Evolutionary conservation across 2,113 vertebrate species (phyloP).

Genomic region (Antechinus stuartii): DNA sequence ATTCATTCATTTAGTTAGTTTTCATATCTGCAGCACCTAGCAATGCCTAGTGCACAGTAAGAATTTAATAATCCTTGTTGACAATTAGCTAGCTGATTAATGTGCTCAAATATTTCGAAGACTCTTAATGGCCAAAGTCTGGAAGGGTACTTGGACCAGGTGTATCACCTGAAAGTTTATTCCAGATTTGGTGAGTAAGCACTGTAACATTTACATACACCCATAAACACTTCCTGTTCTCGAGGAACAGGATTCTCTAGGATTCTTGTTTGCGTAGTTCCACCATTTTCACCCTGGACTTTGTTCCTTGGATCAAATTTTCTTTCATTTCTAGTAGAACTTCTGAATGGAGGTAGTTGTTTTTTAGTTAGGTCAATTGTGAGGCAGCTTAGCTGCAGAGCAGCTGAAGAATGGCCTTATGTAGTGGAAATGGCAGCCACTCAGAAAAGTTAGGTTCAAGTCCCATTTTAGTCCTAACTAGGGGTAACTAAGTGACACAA

Average conservation of each 20-base stretch:
- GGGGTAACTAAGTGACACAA: no score
- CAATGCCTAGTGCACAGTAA: no score
- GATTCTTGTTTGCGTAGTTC: not conserved
- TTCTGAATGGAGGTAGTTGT: not conserved
- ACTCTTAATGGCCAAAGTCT: not conserved
- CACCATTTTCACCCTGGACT: not conserved
- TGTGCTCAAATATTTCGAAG: not conserved
- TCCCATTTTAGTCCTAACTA: no score
- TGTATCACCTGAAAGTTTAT: not conserved
- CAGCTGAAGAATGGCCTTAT: not conserved
- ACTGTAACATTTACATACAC: not conserved
- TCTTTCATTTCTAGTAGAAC: not conserved
- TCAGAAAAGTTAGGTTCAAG: no score
- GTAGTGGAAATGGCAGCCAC: not conserved
- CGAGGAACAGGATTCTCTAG: not conserved
- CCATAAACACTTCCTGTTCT: not conserved
- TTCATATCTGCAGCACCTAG: no score
- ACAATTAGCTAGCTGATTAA: not conserved
- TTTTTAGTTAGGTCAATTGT: not conserved
- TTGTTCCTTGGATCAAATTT: not conserved
- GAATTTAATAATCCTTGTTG: not conserved
- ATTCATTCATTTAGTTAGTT: no score
- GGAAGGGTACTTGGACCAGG: not conserved
- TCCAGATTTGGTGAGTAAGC: not conserved
- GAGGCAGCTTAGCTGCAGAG: no score